These are phyloP conservation scores for Sarcophilus harrisii DNA, from an alignment of 2,797 vertebrate species.

Conservation along the genomic window DNA sequence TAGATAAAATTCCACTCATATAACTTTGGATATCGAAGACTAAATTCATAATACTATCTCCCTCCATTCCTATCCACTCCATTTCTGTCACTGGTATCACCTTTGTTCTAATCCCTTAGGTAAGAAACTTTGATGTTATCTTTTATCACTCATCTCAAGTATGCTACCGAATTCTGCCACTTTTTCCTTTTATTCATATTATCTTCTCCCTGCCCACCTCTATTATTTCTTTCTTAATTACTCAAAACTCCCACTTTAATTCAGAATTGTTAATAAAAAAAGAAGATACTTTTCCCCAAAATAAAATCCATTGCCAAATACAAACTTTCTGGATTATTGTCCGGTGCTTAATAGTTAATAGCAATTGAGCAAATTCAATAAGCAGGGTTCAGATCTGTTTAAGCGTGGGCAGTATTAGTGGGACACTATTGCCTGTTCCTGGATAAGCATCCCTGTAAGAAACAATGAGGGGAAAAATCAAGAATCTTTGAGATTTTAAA, in stretches of 20 bases:
- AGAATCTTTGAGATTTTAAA: slow-evolving; percentile 32
- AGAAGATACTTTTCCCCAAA: background rate
- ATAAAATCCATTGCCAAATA: background rate
- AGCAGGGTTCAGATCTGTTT: background rate
- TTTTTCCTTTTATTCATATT: background rate
- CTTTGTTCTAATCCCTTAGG: background rate
- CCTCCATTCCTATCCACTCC: background rate
- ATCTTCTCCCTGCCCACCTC: background rate
- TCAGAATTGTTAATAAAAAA: background rate
- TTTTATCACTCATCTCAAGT: background rate
- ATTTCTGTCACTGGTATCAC: background rate
- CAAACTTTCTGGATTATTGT: background rate
- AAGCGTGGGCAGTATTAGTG: background rate
- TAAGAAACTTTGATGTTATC: background rate
- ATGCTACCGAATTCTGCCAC: background rate
- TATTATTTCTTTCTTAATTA: background rate
- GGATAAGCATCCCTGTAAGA: background rate
- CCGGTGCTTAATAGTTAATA: background rate
- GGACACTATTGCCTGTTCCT: background rate
- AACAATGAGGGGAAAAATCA: background rate
- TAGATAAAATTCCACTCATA: background rate
- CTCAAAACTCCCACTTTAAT: background rate
- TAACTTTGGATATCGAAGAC: background rate
- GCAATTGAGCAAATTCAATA: background rate
- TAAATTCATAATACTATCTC: background rate